Evolutionary conservation across 2,888 invertebrate genomes (phyloP).

Genomic region (Agrochola lychnidis): DNA sequence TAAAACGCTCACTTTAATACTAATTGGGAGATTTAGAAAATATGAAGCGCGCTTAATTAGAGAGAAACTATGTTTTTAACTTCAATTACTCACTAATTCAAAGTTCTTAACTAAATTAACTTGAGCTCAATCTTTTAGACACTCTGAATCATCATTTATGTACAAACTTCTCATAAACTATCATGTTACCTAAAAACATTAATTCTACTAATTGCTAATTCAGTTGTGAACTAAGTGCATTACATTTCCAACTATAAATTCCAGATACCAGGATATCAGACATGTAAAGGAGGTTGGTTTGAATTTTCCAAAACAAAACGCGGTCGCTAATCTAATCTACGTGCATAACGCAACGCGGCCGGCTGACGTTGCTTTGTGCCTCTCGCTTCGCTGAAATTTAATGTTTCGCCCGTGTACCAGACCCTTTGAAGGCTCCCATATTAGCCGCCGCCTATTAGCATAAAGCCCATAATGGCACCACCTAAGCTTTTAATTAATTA

Average conservation of each 20-base stretch:
- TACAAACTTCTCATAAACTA: conserved; percentile 30
- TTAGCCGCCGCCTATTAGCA: conserved; percentile 86
- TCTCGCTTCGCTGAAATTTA: conserved; percentile 82
- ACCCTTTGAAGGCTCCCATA: conserved; percentile 86
- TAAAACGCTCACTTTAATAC: conserved; percentile 52
- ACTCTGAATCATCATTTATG: conserved; percentile 37
- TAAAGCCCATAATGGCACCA: conserved; percentile 86
- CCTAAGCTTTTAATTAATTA: conserved; percentile 89
- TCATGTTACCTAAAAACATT: conserved; percentile 19
- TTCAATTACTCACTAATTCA: conserved; percentile 44
- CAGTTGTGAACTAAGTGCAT: conserved; percentile 30
- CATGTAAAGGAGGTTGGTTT: conserved; percentile 48
- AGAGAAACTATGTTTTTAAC: conserved; percentile 32
- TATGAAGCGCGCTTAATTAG: conserved; percentile 28
- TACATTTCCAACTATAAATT: conserved; percentile 44
- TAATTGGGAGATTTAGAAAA: conserved; percentile 51
- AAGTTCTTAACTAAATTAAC: conserved; percentile 49
- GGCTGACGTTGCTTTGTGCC: conserved; percentile 74
- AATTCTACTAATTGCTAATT: conserved; percentile 40
- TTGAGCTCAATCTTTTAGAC: conserved; percentile 34
- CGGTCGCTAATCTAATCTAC: conserved; percentile 78
- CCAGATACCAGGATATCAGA: conserved; percentile 49
- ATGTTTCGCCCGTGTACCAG: conserved; percentile 78
- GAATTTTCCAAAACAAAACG: conserved; percentile 65
- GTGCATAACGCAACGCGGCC: conserved; percentile 64